phyloP scores from a whole-genome alignment of 2,113 vertebrate species.

The Glareola pratincola region DNA sequence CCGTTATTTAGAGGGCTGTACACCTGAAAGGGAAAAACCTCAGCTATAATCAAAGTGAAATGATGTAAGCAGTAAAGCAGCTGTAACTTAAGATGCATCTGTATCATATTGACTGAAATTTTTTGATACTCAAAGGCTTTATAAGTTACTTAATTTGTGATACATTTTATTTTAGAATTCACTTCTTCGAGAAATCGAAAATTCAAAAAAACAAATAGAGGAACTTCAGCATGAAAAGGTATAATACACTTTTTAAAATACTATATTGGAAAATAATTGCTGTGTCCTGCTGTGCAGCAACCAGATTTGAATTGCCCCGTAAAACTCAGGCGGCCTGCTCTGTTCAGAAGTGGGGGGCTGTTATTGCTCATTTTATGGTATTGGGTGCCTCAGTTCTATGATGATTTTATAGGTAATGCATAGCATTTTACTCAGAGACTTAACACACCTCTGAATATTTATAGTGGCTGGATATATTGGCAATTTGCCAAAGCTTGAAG shows the following conservation, averaged over 20 bases:
- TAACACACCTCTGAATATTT: neutral
- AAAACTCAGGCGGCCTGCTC: neutral
- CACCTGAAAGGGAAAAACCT: neutral
- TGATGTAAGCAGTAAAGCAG: neutral
- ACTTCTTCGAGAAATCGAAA: constrained; percentile 90
- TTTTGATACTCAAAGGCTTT: neutral
- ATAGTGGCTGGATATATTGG: neutral
- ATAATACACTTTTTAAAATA: neutral
- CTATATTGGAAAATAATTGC: neutral
- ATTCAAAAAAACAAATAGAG: constrained; percentile 90
- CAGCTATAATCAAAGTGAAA: neutral
- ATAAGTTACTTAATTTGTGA: neutral
- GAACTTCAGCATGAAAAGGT: constrained; percentile 97
- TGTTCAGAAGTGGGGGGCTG: neutral
- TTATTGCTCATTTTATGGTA: neutral
- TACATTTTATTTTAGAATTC: constrained; percentile 79
- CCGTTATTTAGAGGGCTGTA: neutral
- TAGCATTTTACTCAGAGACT: neutral
- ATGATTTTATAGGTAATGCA: neutral
- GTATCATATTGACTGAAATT: neutral
- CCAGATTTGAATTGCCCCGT: neutral
- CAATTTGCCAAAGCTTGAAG: neutral
- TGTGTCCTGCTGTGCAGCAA: neutral
- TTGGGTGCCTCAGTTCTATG: neutral
- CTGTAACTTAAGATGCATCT: neutral